These are phyloP conservation scores for Oophaga sylvatica DNA, from an alignment of 2,797 vertebrate genomes.

Conservation along the genomic window DNA sequence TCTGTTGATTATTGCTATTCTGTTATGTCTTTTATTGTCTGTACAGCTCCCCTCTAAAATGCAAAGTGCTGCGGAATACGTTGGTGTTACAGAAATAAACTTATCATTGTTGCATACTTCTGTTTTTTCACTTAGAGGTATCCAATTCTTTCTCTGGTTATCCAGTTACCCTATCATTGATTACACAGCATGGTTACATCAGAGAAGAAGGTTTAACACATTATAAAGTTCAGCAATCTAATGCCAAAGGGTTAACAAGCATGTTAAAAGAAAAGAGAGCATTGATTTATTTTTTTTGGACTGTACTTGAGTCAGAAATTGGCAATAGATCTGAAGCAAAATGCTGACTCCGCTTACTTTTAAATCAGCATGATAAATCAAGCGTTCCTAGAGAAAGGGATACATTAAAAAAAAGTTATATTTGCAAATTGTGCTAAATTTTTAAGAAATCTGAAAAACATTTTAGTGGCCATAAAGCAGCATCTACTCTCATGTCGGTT, in stretches of 20 bases:
- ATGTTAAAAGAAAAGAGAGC: conserved; percentile 1
- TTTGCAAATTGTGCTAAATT: conserved; percentile 30
- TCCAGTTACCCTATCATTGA: background rate
- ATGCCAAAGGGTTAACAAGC: conserved; percentile 10
- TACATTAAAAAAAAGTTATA: background rate
- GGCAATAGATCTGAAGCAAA: conserved; percentile 19
- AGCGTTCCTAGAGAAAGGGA: conserved; percentile 29
- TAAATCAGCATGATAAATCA: conserved; percentile 51
- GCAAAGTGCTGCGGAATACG: too few relatives aligned
- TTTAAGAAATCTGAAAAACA: background rate
- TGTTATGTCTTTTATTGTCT: too few relatives aligned
- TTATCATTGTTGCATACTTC: too few relatives aligned
- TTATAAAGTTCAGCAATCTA: background rate
- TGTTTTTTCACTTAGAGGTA: background rate
- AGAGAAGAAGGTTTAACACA: background rate
- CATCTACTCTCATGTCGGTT: background rate
- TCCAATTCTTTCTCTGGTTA: background rate
- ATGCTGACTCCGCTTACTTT: conserved; percentile 34
- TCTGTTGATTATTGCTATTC: too few relatives aligned
- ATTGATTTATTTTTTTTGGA: conserved; percentile 46
- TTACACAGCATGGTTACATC: background rate
- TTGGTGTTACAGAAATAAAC: too few relatives aligned
- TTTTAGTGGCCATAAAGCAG: conserved; percentile 2
- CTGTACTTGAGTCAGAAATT: conserved; percentile 28
- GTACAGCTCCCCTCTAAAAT: too few relatives aligned